Conservation (phyloP, 2,797 vertebrate genomes). For the Smutsia temminckii region DNA sequence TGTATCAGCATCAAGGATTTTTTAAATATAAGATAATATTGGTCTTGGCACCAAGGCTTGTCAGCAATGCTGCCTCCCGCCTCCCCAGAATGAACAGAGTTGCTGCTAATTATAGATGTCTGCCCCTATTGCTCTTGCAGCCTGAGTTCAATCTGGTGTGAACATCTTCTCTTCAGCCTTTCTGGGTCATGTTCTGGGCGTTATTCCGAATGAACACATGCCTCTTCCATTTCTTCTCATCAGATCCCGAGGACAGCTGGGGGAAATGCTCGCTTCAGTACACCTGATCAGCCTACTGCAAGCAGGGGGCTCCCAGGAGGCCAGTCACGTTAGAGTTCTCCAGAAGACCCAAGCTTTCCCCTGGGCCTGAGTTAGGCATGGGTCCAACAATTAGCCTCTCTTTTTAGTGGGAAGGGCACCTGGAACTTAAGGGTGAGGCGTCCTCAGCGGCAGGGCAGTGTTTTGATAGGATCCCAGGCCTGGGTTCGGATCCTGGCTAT, state of each 20-base stretch:
- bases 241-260: neutral
- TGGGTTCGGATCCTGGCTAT: neutral
- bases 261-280: neutral
- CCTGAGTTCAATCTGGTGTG: neutral
- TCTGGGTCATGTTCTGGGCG: neutral
- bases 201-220: neutral
- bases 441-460: neutral
- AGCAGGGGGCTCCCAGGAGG: neutral
- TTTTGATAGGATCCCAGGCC: neutral
- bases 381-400: neutral
- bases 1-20: constrained; percentile 34
- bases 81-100: neutral
- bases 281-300: neutral
- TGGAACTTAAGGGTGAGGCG: neutral
- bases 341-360: neutral
- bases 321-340: neutral
- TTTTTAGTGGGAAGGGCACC: fast-evolving
- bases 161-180: neutral
- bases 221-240: neutral
- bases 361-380: neutral
- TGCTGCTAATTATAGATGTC: constrained; percentile 24
- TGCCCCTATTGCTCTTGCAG: neutral
- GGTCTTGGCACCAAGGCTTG: constrained; percentile 29
- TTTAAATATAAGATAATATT: constrained; percentile 56
- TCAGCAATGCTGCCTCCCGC: neutral